Conservation (phyloP, 2,113 vertebrate genomes). For the Todiramphus chloris region DNA sequence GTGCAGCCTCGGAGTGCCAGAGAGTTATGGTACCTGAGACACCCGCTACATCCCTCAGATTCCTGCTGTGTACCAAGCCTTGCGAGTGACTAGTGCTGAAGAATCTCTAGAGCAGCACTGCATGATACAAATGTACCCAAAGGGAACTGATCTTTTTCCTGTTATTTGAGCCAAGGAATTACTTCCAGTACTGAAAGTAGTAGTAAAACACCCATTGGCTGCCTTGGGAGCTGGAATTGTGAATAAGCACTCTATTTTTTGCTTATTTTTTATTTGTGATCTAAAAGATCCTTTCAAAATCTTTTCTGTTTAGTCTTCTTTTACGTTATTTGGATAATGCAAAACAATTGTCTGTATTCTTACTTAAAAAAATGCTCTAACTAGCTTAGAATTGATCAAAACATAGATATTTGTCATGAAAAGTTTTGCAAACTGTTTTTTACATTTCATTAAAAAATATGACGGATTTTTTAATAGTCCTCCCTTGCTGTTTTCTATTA, state of each 20-base stretch:
- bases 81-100: background rate
- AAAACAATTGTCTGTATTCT: constrained; percentile 24
- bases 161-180: background rate
- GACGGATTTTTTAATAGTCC: background rate
- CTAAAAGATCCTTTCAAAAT: constrained; percentile 42
- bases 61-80: background rate
- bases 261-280: constrained; percentile 32
- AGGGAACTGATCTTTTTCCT: background rate
- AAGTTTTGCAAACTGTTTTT: background rate
- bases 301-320: constrained; percentile 38
- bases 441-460: background rate
- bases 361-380: background rate
- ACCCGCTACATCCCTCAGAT: rapidly evolving
- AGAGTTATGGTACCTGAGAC: rapidly evolving
- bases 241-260: constrained; percentile 14
- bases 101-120: background rate
- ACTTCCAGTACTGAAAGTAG: constrained; percentile 16
- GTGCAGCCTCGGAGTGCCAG: rapidly evolving
- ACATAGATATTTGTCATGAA: background rate
- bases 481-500: background rate
- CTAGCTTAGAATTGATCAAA: background rate
- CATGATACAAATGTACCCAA: background rate
- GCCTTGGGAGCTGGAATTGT: constrained; percentile 9
- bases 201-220: constrained; percentile 50
- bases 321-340: constrained; percentile 22